Base-by-base conservation (phyloP, 2,888 invertebrate genomes). In the Pterostichus niger region DNA sequence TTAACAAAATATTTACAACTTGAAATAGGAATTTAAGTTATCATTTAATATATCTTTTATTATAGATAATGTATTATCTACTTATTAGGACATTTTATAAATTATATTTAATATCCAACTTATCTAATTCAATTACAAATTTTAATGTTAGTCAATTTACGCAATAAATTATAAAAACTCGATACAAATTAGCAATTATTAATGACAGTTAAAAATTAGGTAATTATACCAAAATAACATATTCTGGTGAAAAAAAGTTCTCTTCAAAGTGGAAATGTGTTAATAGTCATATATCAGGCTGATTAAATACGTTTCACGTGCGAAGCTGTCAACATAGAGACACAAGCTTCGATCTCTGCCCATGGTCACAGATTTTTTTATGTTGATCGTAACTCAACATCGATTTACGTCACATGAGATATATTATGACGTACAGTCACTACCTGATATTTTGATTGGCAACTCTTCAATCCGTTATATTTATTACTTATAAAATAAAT, bases 391-490 rank as follows among this genome's bases (percentile, higher is more conserved):
- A 68, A 40, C 35, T 13, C 13, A 15, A 11, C 44, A 40, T n/a
- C 11, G 24, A 71, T 40, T 44, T 46, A 11, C 11, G 49, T 17
- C 49, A 49, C 75, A 9, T 17, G 75, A 75, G 49, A 75, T 75
- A 75, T 75, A 75, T 75, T 52, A 75, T 52, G 52, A 52, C 49
- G 49, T 75, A 49, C 31, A 52, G 33, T 52, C 24, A 52, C n/a
- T 46, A 75, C 52, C 75, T 75, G 75, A 31, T 76, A 56, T 76
- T 76, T 54, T 76, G 76, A 76, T 76, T 76, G 76, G 76, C 76
- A 76, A n/a, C 35, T 24, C 75, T 52, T 75, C 75, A 75, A 46
- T 75, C 75, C 75, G 35, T 56, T 76, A 56, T 76, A 76, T 76
- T 76, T 76, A 76, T 76, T 56, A 54, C 56, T 76, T 76, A 56